These are phyloP conservation scores for Chloropsis cyanopogon DNA, from an alignment of 2,113 vertebrate species.

Conservation along the genomic window DNA sequence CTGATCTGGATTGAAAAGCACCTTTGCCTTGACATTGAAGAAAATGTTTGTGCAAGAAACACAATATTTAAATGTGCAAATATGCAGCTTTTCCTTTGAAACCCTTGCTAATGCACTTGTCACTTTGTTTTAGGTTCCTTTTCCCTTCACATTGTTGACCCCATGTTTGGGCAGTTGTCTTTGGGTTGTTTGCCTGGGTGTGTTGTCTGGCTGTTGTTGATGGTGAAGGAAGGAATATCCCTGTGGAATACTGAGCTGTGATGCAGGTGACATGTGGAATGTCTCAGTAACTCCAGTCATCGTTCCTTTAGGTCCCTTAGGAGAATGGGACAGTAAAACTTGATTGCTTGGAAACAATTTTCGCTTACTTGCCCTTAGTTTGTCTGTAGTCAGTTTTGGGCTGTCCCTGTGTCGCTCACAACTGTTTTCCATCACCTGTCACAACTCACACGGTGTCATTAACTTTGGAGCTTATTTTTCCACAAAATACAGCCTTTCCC, in stretches of 20 bases:
- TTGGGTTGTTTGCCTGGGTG: background rate
- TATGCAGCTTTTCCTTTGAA: background rate
- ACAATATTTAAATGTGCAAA: background rate
- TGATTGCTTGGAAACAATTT: fast-evolving
- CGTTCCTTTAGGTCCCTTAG: background rate
- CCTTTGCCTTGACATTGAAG: background rate
- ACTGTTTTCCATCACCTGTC: background rate
- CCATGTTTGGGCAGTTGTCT: fast-evolving
- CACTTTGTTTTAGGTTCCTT: background rate
- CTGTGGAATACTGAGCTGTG: background rate
- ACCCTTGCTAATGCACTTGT: background rate
- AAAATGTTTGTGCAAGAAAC: background rate
- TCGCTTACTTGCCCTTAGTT: background rate
- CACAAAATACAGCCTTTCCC: background rate
- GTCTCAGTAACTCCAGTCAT: background rate
- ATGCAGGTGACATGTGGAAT: fast-evolving
- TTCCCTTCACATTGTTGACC: background rate
- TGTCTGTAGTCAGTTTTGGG: background rate
- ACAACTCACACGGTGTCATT: fast-evolving
- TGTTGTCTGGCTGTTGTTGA: background rate
- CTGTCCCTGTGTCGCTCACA: background rate
- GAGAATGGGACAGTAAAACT: background rate
- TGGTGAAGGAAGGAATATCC: background rate
- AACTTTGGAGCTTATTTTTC: background rate
- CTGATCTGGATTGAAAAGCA: background rate